Evolutionary conservation across 2,797 vertebrate genomes (phyloP).

Genomic region (Gouania willdenowi): DNA sequence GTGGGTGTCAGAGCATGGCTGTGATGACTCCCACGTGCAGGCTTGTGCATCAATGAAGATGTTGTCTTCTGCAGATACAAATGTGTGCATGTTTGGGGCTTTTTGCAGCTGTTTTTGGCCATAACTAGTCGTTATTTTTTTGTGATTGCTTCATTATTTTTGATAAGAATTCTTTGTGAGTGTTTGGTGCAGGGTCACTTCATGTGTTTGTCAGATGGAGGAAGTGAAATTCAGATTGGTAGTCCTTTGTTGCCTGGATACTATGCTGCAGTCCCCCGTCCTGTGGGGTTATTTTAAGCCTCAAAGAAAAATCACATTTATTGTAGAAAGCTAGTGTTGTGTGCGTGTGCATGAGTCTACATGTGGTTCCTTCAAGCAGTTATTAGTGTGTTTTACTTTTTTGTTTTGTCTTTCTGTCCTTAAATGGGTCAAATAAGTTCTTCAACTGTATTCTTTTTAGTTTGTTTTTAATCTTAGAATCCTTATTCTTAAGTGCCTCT

Average conservation of each 20-base stretch:
- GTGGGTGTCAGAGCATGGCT: constrained; percentile 47
- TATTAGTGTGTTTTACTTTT: no score
- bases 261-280: constrained; percentile 48
- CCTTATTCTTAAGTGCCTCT: not conserved
- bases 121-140: constrained; percentile 36
- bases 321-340: constrained; percentile 7
- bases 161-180: constrained; percentile 18
- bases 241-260: constrained; percentile 76
- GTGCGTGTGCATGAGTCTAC: not conserved
- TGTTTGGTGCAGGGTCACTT: constrained; percentile 30
- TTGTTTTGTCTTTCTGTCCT: not conserved
- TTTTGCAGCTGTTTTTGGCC: constrained; percentile 5
- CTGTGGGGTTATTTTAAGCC: constrained; percentile 70
- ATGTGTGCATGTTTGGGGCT: not conserved
- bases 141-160: constrained; percentile 41
- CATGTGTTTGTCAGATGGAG: constrained; percentile 54
- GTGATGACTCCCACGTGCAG: not conserved
- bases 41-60: not conserved
- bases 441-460: not conserved
- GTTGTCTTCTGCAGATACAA: not conserved
- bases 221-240: constrained; percentile 61
- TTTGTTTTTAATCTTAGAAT: not conserved
- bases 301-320: constrained; percentile 47
- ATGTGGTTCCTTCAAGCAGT: no score
- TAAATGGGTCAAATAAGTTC: constrained; percentile 3